A percentile compares a stretch with the other conserved stretches of the same genome.
phyloP scores from a whole-genome alignment of 2,113 vertebrate genomes.

The Epinephelus fuscoguttatus region DNA sequence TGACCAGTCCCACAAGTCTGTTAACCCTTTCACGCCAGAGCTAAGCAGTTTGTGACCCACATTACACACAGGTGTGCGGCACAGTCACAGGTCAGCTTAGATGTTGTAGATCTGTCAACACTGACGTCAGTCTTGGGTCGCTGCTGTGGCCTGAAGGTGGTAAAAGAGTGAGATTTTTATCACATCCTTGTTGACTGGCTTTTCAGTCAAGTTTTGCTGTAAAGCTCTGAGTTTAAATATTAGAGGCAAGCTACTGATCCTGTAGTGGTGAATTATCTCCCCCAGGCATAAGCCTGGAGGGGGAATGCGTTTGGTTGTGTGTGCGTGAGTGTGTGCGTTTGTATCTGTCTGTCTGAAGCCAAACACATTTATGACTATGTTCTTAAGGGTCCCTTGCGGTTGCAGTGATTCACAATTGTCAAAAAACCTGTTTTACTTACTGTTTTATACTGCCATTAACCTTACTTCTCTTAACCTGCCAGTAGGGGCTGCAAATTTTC shows the following conservation, averaged over 20 bases:
- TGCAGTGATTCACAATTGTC: too few relatives aligned
- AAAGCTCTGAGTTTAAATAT: too few relatives aligned
- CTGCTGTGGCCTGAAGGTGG: neutral
- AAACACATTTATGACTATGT: too few relatives aligned
- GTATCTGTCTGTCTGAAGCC: too few relatives aligned
- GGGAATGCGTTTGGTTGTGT: too few relatives aligned
- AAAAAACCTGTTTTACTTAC: too few relatives aligned
- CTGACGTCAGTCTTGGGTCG: neutral
- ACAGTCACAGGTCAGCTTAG: constrained; percentile 14
- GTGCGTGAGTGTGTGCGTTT: too few relatives aligned
- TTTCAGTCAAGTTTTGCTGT: neutral
- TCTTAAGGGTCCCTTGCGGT: too few relatives aligned
- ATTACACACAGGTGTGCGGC: constrained; percentile 36
- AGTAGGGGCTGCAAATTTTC: too few relatives aligned
- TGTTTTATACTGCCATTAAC: too few relatives aligned
- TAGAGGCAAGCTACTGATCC: neutral
- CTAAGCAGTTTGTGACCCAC: constrained; percentile 18
- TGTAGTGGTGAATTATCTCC: neutral
- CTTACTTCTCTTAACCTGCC: too few relatives aligned
- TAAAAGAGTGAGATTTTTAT: neutral
- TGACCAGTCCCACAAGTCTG: neutral
- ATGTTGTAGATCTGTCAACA: constrained; percentile 30
- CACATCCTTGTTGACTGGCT: neutral
- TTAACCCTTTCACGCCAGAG: constrained; percentile 6
- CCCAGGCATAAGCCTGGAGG: too few relatives aligned